Conservation (phyloP, 2,113 vertebrate genomes). For the Turdus rufiventris region DNA sequence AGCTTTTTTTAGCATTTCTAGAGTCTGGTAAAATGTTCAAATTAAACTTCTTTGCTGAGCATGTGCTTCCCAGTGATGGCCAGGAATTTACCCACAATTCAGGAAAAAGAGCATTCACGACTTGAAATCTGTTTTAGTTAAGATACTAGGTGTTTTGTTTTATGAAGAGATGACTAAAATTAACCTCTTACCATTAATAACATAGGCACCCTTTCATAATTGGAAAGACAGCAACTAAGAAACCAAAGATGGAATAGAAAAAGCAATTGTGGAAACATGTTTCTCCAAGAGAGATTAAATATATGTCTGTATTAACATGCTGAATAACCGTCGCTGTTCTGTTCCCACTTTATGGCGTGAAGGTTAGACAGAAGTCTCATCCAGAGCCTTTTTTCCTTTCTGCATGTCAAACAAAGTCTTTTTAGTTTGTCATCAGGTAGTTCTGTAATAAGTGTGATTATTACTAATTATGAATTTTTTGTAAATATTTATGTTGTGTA, state of each 20-base stretch:
- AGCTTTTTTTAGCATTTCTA: neutral
- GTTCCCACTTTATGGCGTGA: neutral
- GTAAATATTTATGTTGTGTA: neutral
- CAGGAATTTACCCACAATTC: neutral
- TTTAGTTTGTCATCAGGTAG: neutral
- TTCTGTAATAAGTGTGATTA: neutral
- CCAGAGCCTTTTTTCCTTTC: neutral
- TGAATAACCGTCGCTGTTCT: neutral
- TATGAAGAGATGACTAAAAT: neutral
- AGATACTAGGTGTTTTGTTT: neutral
- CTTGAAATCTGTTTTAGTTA: neutral
- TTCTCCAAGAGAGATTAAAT: neutral
- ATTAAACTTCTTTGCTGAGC: neutral
- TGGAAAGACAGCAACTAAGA: neutral
- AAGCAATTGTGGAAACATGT: neutral
- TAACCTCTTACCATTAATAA: neutral
- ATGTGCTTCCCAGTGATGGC: neutral
- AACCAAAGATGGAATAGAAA: neutral
- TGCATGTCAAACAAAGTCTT: neutral
- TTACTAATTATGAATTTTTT: neutral
- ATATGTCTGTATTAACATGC: neutral
- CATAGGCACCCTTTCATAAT: fast-evolving
- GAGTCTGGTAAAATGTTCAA: neutral
- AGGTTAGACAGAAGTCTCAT: neutral
- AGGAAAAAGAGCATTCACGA: neutral